Evolutionary conservation across 2,113 vertebrate species (phyloP), one percentile per base, ranked within the genome.

Genomic region (Sylvicapra grimmia): DNA sequence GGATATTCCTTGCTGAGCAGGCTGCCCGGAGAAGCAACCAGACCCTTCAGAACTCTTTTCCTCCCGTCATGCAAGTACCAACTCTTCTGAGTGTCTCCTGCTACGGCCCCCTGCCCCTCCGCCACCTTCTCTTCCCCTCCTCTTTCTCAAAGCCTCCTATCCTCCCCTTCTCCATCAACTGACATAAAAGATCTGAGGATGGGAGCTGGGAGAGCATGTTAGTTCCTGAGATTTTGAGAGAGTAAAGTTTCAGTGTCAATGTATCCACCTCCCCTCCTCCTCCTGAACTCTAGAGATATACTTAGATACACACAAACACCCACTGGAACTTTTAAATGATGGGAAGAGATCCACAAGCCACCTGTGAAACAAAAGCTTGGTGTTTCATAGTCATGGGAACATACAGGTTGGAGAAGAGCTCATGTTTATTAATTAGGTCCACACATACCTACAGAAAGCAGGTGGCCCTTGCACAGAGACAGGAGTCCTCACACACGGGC

Each of bases 311-410:
- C 63, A 93, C 29, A 56, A 75, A 68, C 93, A 94, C 53, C 82
- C 36, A 68, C 21, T 86, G 86, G 56, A 93, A 80, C 86, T 93
- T 92, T 85, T 68, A 95, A 90, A 61, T 8, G 93, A 80, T 56
- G 19, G 47, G 23, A 92, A 25, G 31, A 90, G 93, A 86, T 31
- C 79, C 51, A 77, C 16, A 86, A 40, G 86, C 23, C 89, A 95
- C 97, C 84, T 79, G 61, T 79, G 79, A 97, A 80, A 85, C 51
- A 19, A 65, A 53, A 89, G n/a, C 68, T 90, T 53, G 9, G 36
- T 47, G 47, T 75, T 82, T 95, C 40, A 47, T 13, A 94, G 79
- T 36, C 85, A 92, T 25, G 61, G 90, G 79, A 65, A 89, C 31
- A 96, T 13, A 86, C 4, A 82, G 47, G 27, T n/a, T 59, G 18